Conservation (phyloP, 1,140 invertebrate species). For the Sarcophaga peregrina region DNA sequence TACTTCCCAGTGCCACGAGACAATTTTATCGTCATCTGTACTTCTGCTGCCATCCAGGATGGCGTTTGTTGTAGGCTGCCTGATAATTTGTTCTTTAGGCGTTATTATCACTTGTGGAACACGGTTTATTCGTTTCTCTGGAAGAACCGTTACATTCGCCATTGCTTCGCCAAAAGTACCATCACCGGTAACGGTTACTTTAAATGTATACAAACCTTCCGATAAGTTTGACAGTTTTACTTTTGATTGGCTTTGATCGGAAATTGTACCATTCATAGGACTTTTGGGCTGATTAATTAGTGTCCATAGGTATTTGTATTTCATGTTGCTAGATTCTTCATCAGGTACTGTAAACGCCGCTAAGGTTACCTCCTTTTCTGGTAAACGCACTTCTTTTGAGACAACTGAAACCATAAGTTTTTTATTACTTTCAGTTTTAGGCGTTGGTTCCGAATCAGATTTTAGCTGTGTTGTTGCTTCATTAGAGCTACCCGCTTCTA, state of each 20-base stretch:
- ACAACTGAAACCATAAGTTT: slow-evolving; percentile 82
- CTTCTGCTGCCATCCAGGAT: slow-evolving; percentile 84
- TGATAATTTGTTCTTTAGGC: slow-evolving; percentile 84
- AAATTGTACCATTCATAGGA: slow-evolving; percentile 80
- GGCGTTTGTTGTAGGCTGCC: slow-evolving; percentile 88
- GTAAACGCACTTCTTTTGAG: slow-evolving; percentile 77
- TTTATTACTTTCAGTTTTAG: slow-evolving; percentile 65
- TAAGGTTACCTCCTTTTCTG: slow-evolving; percentile 81
- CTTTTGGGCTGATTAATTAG: slow-evolving; percentile 84
- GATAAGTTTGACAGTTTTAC: slow-evolving; percentile 81
- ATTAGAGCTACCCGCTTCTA: slow-evolving; percentile 30
- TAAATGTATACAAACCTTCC: slow-evolving; percentile 89
- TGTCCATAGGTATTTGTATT: slow-evolving; percentile 91
- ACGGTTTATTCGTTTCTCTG: slow-evolving; percentile 86
- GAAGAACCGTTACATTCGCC: slow-evolving; percentile 92
- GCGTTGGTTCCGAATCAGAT: slow-evolving; percentile 57
- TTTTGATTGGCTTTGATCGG: slow-evolving; percentile 84
- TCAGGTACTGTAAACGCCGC: slow-evolving; percentile 84
- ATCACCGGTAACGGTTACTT: slow-evolving; percentile 79
- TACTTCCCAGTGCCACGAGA: slow-evolving; percentile 91
- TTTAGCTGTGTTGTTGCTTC: slow-evolving; percentile 44
- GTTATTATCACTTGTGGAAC: slow-evolving; percentile 88
- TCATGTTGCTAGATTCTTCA: slow-evolving; percentile 75
- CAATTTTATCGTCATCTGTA: slow-evolving; percentile 85
- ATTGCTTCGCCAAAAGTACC: slow-evolving; percentile 84